Base-by-base conservation (phyloP, 1,140 invertebrate genomes). In the Neotoxoptera formosana region DNA sequence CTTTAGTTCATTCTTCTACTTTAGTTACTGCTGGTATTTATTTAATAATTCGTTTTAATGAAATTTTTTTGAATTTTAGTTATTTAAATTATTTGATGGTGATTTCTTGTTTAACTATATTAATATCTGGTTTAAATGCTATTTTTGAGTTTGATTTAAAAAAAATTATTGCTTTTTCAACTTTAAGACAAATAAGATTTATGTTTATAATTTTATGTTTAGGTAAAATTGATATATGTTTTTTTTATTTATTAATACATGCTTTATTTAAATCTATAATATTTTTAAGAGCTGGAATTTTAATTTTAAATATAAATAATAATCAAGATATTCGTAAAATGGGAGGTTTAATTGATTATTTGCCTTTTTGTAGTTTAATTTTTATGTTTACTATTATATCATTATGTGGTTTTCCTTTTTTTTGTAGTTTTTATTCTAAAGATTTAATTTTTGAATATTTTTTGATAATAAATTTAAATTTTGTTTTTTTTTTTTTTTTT, bases 201-300 rank as follows among this genome's bases (percentile, higher is more conserved):
- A 48, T 87, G n/a, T n/a, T n/a, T n/a, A n/a, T n/a, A n/a, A n/a
- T n/a, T n/a, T n/a, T n/a, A n/a, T n/a, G 84, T 87, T 47, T 87
- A 48, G 84, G 45, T 4, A 87, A n/a, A 17, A n/a, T 87, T 87
- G 84, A 84, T 23, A 87, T 87, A 86, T 86, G 41, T 86, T 87
- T 87, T 86, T 87, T 87, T 87, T 87, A 87, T 87, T 87, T 87
- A 87, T 87, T 48, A 87, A 87, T 87, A n/a, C 84, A 48, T 87
- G 47, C 84, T 48, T 87, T 88, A 88, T 88, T 51, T 51, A 87
- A 88, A 2, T 88, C 86, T 88, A 51, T 88, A 88, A 88, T 88
- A 88, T 88, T 88, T 51, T 51, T 48, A 36, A 88, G 86, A 88
- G 45, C 86, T 48, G 86, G 47, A 1, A n/a, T 88, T 48, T 88